Percentiles rank a stretch among this genome's conserved stretches.
phyloP scores from a whole-genome alignment of 1,140 invertebrate species.

The Ylistrum balloti region DNA sequence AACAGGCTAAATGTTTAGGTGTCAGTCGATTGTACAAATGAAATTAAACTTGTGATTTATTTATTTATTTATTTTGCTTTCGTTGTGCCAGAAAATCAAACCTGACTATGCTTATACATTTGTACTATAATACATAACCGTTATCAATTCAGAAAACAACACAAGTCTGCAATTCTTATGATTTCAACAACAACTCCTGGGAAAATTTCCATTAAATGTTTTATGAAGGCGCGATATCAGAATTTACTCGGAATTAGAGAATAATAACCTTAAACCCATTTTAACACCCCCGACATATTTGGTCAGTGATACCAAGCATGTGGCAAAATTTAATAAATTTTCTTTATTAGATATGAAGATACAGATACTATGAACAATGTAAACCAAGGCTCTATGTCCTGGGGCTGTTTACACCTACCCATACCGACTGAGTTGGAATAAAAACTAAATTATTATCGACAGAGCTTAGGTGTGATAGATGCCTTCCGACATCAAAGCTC shows the following conservation, averaged over 20 bases:
- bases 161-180: too few species aligned
- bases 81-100: too few species aligned
- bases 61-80: too few species aligned
- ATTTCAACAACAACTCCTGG: too few species aligned
- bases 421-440: neutral
- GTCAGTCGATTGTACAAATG: too few species aligned
- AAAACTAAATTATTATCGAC: conserved; percentile 11
- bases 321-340: neutral
- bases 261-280: neutral
- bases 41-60: too few species aligned
- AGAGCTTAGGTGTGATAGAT: conserved; percentile 15
- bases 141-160: too few species aligned
- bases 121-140: too few species aligned
- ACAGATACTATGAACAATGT: neutral
- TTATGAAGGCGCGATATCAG: neutral
- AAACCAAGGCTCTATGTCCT: neutral
- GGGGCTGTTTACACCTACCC: neutral
- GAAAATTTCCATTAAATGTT: too few species aligned
- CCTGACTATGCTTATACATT: too few species aligned
- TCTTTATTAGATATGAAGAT: conserved; percentile 36
- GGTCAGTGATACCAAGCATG: neutral
- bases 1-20: too few species aligned
- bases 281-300: neutral
- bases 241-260: neutral
- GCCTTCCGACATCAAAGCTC: neutral